A percentile compares a stretch with the other conserved stretches of the same genome.
These are phyloP conservation scores for Agrochola circellaris DNA, from an alignment of 2,888 invertebrate species.

Conservation along the genomic window DNA sequence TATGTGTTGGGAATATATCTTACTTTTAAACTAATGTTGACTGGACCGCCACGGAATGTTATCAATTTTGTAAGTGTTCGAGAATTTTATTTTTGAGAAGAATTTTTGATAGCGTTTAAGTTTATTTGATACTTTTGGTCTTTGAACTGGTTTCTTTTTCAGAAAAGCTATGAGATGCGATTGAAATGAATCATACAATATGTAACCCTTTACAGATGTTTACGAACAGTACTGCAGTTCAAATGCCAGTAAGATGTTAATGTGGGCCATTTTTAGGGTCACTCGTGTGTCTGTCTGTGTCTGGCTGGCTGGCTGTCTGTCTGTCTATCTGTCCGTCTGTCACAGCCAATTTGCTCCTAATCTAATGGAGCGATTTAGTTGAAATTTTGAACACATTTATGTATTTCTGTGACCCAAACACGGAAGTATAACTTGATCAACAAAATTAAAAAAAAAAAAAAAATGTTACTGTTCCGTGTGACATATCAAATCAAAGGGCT, in stretches of 20 bases:
- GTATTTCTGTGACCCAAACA: too few relatives aligned
- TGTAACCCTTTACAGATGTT: not conserved
- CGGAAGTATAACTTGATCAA: too few relatives aligned
- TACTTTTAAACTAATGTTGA: slow-evolving; percentile 60
- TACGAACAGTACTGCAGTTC: not conserved
- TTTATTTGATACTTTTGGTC: not conserved
- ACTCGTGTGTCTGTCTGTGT: too few relatives aligned
- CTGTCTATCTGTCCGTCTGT: too few relatives aligned
- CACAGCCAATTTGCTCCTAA: too few relatives aligned
- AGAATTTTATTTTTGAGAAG: slow-evolving; percentile 14
- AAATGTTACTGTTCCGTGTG: too few relatives aligned
- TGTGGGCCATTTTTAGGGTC: not conserved
- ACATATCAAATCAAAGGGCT: too few relatives aligned
- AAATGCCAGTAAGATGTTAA: not conserved
- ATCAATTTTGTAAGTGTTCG: slow-evolving; percentile 40
- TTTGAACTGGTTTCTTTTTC: not conserved
- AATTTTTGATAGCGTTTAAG: not conserved
- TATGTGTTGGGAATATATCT: slow-evolving; percentile 53
- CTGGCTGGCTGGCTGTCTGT: too few relatives aligned
- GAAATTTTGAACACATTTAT: too few relatives aligned
- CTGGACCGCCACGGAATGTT: slow-evolving; percentile 37
- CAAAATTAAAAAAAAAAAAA: too few relatives aligned
- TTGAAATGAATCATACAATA: too few relatives aligned
- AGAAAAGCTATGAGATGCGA: not conserved
- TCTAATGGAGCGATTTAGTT: too few relatives aligned